Evolutionary conservation across 1,140 invertebrate species (phyloP), one percentile per base, ranked within the genome.

Genomic region (Caenorhabditis tropicalis): DNA sequence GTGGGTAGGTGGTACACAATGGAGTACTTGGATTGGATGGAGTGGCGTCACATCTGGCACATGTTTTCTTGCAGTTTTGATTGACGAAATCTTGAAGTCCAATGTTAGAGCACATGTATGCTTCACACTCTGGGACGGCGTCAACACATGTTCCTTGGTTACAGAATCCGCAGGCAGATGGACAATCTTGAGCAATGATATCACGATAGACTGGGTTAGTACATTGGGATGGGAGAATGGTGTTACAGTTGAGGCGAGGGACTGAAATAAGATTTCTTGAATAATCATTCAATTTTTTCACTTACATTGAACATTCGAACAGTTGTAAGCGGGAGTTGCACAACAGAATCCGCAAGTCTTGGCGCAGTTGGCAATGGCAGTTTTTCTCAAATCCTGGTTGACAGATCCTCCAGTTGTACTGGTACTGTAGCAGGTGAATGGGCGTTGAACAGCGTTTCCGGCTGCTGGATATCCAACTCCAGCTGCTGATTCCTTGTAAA

Each of bases 321-420:
- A 36, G 19, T n/a, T 36, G 16, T 39, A 39, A n/a, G 65, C 33
- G 1, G n/a, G 3, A 21, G 79, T 80, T 16, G 21, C 15, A 27
- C 79, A 80, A 29, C 79, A 80, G 19, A 46, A 80, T 31, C 65
- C 65, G 19, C 65, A 74, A n/a, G 39, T n/a, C 27, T 24, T 74
- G 12, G 65, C n/a, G 15, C 65, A 74, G 39, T 19, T 39, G 24
- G 7, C 33, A 16, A 74, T 15, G 15, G 65, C 65, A 7, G 39
- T 19, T 16, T 36, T 46, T 10, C 39, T 74, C 65, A 74, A n/a
- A 39, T 74, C 65, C 65, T 21, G 16, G 9, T 19, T 24, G 19
- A 46, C 24, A 46, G 65, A 31, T 46, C n/a, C 16, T 2, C n/a
- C 24, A 24, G 65, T 24, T 19, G 33, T 39, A 1, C 31, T 33